These are phyloP conservation scores for Calameuta idolon DNA, from an alignment of 2,888 invertebrate species.

Conservation along the genomic window DNA sequence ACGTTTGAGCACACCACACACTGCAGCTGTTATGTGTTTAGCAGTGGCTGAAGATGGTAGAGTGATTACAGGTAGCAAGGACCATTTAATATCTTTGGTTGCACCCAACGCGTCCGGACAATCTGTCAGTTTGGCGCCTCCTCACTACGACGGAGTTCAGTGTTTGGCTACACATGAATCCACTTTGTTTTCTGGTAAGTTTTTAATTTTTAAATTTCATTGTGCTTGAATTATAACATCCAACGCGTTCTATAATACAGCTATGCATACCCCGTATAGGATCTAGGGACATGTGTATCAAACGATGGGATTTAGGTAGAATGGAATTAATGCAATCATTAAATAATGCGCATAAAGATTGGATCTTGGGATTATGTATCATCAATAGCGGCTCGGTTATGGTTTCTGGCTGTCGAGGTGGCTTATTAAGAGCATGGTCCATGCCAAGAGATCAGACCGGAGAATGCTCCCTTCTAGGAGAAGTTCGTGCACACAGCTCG, in stretches of 20 bases:
- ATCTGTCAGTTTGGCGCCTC: slow-evolving; percentile 76
- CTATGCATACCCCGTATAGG: slow-evolving; percentile 55
- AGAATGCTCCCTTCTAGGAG: slow-evolving; percentile 75
- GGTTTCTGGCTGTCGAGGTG: slow-evolving; percentile 82
- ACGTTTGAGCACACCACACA: slow-evolving; percentile 83
- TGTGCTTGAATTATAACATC: not conserved
- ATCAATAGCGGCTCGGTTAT: slow-evolving; percentile 70
- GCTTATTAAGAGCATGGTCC: slow-evolving; percentile 80
- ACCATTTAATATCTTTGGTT: slow-evolving; percentile 73
- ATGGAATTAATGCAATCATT: slow-evolving; percentile 75
- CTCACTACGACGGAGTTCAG: slow-evolving; percentile 92
- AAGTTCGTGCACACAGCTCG: slow-evolving; percentile 76
- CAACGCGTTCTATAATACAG: not conserved
- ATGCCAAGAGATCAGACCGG: slow-evolving; percentile 70
- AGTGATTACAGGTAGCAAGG: slow-evolving; percentile 86
- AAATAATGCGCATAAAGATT: slow-evolving; percentile 88
- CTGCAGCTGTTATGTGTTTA: slow-evolving; percentile 87
- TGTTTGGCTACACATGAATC: slow-evolving; percentile 77
- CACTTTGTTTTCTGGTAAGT: slow-evolving; percentile 77
- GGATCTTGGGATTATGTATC: slow-evolving; percentile 82
- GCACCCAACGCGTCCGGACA: slow-evolving; percentile 67
- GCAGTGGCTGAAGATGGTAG: slow-evolving; percentile 75
- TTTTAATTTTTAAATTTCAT: not conserved
- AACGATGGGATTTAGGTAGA: slow-evolving; percentile 81
- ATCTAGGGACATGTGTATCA: slow-evolving; percentile 87